Conservation (phyloP, 1,140 invertebrate species). For the Stegodyphus mimosarum region DNA sequence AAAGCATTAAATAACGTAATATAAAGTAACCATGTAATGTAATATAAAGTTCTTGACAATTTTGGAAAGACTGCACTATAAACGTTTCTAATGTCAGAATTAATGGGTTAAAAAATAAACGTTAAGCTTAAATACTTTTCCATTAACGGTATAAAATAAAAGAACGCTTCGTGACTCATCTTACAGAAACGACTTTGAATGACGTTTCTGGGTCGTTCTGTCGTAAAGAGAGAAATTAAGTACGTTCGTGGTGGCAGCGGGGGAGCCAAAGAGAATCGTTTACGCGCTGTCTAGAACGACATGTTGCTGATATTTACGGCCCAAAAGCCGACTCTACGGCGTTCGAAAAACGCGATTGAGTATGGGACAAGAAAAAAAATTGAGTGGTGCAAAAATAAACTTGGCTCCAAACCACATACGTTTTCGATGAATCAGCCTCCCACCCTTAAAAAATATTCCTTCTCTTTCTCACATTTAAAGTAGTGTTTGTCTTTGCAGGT, state of each 20-base stretch:
- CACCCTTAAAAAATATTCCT: constrained; percentile 25
- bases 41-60: too few relatives aligned
- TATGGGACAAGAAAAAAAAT: constrained; percentile 12
- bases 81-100: too few relatives aligned
- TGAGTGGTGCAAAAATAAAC: not conserved
- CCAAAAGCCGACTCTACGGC: not conserved
- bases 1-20: too few relatives aligned
- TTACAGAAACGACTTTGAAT: not conserved
- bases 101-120: too few relatives aligned
- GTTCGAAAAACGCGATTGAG: not conserved
- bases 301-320: constrained; percentile 13
- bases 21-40: too few relatives aligned
- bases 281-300: not conserved
- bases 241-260: not conserved
- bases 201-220: not conserved
- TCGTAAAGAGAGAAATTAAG: not conserved
- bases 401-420: too few relatives aligned
- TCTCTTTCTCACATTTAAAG: not conserved
- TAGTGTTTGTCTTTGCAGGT: constrained; percentile 30
- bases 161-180: not conserved
- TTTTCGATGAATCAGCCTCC: constrained; percentile 31
- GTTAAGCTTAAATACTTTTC: too few relatives aligned
- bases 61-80: too few relatives aligned
- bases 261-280: not conserved
- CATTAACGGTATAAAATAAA: too few relatives aligned